Evolutionary conservation across 1,140 invertebrate species (phyloP), one percentile per base, ranked within the genome.

Genomic region (Drosophila punjabiensis): DNA sequence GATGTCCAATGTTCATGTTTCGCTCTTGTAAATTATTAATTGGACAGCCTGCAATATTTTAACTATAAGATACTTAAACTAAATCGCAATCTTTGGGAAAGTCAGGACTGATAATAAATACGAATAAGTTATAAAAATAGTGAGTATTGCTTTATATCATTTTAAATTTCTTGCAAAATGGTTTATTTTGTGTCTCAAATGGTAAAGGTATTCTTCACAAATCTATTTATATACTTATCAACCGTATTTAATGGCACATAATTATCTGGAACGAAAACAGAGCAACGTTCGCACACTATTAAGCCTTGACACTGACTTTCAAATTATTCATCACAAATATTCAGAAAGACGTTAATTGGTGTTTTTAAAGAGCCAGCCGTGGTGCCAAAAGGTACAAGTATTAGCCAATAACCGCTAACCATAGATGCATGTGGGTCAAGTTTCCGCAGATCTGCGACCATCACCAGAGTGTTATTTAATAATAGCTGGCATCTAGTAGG

Each of bases 401-500:
- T 74, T 59, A 50, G 52, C 35, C 35, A 59, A 41, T 37, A 18
- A 73, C 55, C 55, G 37, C 70, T 73, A 74, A 16, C 45, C 45
- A 28, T 35, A 61, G 33, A 16, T 30, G 13, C 53, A 52, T 43
- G 37, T 43, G 13, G 47, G 70, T 61, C 70, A 74, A 60, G 37
- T 33, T 68, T 39, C 33, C 32, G 55, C 55, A 56, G 66, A 33
- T 69, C 58, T 70, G 32, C 39, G 24, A 59, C 37, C 28, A 67
- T 67, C 63, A 68, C 48, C 50, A 11, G 35, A 43, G 53, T 60
- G 37, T 77, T 68, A 77, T 53, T 77, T 77, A 77, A 77, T 77
- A 60, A 58, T 33, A 18, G 66, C 35, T 48, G 43, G 20, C 47
- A 39, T 45, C 64, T 62, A 66, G 39, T 30, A 55, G 55, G 45